Base-by-base conservation (phyloP, 2,797 vertebrate species). In the Falco novaeseelandiae region DNA sequence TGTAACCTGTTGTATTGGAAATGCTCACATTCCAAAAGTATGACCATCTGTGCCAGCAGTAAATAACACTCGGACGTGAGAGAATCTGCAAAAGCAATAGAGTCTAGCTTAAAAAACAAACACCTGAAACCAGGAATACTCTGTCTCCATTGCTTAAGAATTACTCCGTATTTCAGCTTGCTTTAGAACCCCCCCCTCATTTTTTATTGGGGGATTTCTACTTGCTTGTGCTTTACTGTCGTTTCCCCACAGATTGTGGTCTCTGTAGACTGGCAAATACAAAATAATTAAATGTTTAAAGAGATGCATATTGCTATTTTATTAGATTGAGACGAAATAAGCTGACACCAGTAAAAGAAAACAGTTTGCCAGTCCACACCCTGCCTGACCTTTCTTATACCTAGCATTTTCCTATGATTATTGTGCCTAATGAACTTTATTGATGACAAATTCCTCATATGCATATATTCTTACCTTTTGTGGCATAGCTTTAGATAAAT, bases 241-340 rank as follows among this genome's bases (percentile, higher is more conserved):
- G 63, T 92, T 84, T 96, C 79, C 89, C 92, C 83, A 29, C 46
- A 82, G 94, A 88, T 42, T 54, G 44, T 74, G 36, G 72, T 94
- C 93, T 91, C 96, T 8, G 27, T 57, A 81, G 90, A 73, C 81
- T 87, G 82, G 90, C 96, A 96, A 97, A 97, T 89, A 95, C 96
- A 96, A 97, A 98, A 97, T 93, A 96, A 97, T 97, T 93, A 94
- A 91, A 88, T 93, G 93, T 93, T 97, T 95, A 89, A 96, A 96
- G 96, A 97, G 83, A 93, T 96, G 76, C 89, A 80, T 96, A 89
- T 92, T 86, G 52, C 69, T 96, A 8, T 96, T 96, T 97, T 96
- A 96, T 96, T 97, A 97, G 96, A 97, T 76, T 96, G 96, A 97
- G 93, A 95, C 10, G 52, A 95, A 97, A 97, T 96, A 97, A 96